These are phyloP conservation scores for Acanthurus leucopareius DNA, from an alignment of 2,797 vertebrate species.

Conservation along the genomic window DNA sequence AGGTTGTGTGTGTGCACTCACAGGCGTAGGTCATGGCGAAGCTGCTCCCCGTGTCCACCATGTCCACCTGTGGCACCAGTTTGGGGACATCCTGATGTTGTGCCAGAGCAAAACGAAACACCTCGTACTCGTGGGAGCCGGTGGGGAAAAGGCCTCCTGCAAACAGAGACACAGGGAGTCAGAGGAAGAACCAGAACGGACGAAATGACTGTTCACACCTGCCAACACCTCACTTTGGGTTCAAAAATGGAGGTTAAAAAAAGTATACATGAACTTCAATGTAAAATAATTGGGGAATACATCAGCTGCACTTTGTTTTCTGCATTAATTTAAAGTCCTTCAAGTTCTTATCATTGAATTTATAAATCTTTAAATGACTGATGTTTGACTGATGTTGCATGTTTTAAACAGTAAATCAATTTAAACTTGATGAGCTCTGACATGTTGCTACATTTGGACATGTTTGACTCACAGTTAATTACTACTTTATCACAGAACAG, in stretches of 20 bases:
- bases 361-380: too few species aligned
- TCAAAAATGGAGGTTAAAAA: neutral
- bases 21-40: conserved; percentile 99
- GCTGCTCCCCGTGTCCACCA: conserved; percentile 98
- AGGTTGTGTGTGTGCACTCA: conserved; percentile 82
- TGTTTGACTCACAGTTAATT: too few species aligned
- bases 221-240: neutral
- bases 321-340: neutral
- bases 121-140: conserved; percentile 97
- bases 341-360: too few species aligned
- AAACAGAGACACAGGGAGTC: neutral
- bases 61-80: conserved; percentile 97
- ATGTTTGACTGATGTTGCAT: too few species aligned
- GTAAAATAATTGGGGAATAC: neutral
- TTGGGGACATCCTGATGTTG: conserved; percentile 96
- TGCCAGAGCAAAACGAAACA: conserved; percentile 95
- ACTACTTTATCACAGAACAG: too few species aligned
- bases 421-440: too few species aligned
- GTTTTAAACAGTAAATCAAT: too few species aligned
- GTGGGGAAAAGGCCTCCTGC: conserved; percentile 97
- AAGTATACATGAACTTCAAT: neutral
- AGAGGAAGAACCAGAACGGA: neutral
- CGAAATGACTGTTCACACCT: neutral
- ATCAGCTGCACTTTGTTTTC: neutral
- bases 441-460: too few species aligned